These are phyloP conservation scores for Cheirogaleus medius DNA, from an alignment of 2,113 vertebrate species.

Conservation along the genomic window DNA sequence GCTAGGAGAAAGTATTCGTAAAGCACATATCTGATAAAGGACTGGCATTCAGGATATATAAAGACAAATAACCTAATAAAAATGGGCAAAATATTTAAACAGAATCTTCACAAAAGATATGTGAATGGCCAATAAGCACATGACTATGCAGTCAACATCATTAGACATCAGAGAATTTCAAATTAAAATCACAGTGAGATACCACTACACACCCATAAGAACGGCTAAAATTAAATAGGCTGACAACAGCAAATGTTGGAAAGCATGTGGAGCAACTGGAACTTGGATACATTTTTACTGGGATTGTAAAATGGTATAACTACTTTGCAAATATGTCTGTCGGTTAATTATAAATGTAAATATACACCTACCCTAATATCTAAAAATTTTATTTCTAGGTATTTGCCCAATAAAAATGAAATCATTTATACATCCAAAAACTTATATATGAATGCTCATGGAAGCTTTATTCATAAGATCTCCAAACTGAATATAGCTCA, in stretches of 20 bases:
- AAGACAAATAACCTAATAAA: background rate
- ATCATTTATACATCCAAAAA: background rate
- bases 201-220: background rate
- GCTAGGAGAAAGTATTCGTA: background rate
- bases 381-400: background rate
- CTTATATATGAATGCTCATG: background rate
- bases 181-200: conserved; percentile 1
- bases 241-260: background rate
- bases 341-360: background rate
- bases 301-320: background rate
- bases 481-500: background rate
- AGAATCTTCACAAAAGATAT: background rate
- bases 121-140: background rate
- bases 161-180: background rate
- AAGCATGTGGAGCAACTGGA: background rate
- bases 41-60: background rate
- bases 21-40: background rate
- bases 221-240: background rate
- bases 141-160: background rate
- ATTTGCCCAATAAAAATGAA: background rate
- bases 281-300: background rate
- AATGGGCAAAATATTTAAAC: background rate
- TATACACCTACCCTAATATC: background rate
- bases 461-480: background rate
- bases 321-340: background rate